Base-by-base conservation (phyloP, 1,140 invertebrate genomes). In the Drosophila miranda region DNA sequence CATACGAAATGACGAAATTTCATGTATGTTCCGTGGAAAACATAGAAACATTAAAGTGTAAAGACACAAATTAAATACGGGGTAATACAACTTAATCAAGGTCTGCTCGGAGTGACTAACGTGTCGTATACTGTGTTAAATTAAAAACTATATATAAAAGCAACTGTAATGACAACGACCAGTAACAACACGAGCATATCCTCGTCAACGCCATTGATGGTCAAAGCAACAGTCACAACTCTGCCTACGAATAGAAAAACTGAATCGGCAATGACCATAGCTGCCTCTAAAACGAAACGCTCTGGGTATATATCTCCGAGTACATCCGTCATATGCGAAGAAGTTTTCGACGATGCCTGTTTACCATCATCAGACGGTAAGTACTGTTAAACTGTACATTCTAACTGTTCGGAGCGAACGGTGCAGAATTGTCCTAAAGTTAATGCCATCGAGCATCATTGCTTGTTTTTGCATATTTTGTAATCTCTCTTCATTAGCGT, bases 311-410 rank as follows among this genome's bases (percentile, higher is more conserved):
- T 78, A 48, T 91, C 93, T 43, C 92, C 94, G 67, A 76, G 83
- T 3, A 59, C 88, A 23, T 93, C 94, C 21, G 93, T 96, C 72
- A 93, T 95, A 63, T 96, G 95, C 91, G 93, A 95, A 91, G 95
- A 96, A 92, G 93, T 96, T 54, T 96, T 96, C 91, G 95, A 96
- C 91, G 95, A 95, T 91, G 93, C 94, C 58, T 96, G 95, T 79
- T 93, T 95, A 84, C 95, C 95, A 54, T 95, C 95, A 14, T 93
- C 94, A 63, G 95, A 96, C 92, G 95, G 95, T 96, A 92, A 90
- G 91, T 77, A 48, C 41, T 54, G 8, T 26, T 19, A 1, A 44
- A 23, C 16, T 11, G 1, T 28, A 38, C 14, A 19, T 14, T 54
- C 13, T 45, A 16, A 16, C 16, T 16, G 16, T 16, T 16, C 16